A percentile compares a stretch with the other conserved stretches of the same genome.
Conservation (phyloP, 2,113 vertebrate species). For the Tursiops truncatus region DNA sequence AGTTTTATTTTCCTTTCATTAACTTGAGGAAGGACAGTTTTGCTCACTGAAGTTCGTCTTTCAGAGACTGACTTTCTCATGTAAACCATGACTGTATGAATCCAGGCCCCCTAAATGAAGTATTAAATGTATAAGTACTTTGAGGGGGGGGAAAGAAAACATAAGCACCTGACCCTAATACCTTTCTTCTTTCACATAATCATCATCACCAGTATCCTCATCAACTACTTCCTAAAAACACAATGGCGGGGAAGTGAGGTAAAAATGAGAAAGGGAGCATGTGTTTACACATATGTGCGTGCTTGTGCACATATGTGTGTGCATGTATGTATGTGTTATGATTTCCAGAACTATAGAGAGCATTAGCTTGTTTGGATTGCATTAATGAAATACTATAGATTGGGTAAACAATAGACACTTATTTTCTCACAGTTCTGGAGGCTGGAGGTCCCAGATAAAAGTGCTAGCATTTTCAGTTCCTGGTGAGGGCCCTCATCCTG, state of each 20-base stretch:
- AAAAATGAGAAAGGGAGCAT: fast-evolving
- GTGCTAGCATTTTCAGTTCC: fast-evolving
- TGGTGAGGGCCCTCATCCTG: neutral
- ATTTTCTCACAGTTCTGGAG: neutral
- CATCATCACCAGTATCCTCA: neutral
- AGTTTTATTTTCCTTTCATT: neutral
- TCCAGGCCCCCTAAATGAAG: neutral
- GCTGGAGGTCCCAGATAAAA: too few relatives aligned
- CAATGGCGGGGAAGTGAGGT: neutral
- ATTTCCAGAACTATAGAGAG: neutral
- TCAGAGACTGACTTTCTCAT: neutral
- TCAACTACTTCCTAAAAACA: too few relatives aligned
- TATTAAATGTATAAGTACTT: fast-evolving
- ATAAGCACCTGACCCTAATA: neutral
- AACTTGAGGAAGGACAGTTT: too few relatives aligned
- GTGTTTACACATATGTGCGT: too few relatives aligned
- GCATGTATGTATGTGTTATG: fast-evolving
- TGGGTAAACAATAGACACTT: fast-evolving
- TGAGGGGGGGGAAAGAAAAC: too few relatives aligned
- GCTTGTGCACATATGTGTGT: fast-evolving
- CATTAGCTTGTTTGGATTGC: fast-evolving
- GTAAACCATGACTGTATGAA: fast-evolving
- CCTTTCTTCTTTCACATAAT: neutral
- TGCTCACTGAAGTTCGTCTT: neutral
- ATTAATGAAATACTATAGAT: fast-evolving